Base-by-base conservation (phyloP, 2,888 invertebrate genomes). In the Linyphia triangularis region DNA sequence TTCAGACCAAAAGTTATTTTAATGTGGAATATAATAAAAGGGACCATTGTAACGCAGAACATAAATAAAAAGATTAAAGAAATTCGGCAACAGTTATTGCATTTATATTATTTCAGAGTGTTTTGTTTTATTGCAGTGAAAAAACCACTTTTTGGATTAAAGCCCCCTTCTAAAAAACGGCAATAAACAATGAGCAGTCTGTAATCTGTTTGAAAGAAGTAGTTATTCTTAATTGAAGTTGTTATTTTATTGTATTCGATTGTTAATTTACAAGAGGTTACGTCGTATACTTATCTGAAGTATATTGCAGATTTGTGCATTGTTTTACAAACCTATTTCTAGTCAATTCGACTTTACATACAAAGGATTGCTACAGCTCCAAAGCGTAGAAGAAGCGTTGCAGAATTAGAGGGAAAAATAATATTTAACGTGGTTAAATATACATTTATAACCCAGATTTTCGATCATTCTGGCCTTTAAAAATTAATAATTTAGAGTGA, bases 11-110 rank as follows among this genome's bases (percentile, higher is more conserved):
- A 10, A 13, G 51, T n/a, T 51, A 5, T 51, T 51, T 51, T 51
- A n/a, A 16, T 51, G n/a, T n/a, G 16, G n/a, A n/a, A 16, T n/a
- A 13, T n/a, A 16, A 10, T n/a, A 16, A 7, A 51, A 16, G 16
- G 51, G n/a, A 51, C 33, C 51, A 33, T 67, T 67, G 67, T 67
- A 5, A 30, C 13, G 9, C n/a, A 13, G 67, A 51, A 30, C 67
- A 33, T 28, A 67, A 67, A 67, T 67, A 30, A 33, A 33, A 33
- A 33, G 67, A 67, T 67, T 67, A 67, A 67, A 28, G 19, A 67
- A 19, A 67, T 33, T 7, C 33, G 28, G 16, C 16, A 33, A 67
- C 67, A 33, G 67, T 67, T 67, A 67, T 67, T 30, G 28, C 28
- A 7, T 26, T 67, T 67, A 33, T n/a, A n/a, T n/a, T n/a, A n/a